Evolutionary conservation across 2,113 vertebrate species (phyloP).

Genomic region (Anarrhichthys ocellatus): DNA sequence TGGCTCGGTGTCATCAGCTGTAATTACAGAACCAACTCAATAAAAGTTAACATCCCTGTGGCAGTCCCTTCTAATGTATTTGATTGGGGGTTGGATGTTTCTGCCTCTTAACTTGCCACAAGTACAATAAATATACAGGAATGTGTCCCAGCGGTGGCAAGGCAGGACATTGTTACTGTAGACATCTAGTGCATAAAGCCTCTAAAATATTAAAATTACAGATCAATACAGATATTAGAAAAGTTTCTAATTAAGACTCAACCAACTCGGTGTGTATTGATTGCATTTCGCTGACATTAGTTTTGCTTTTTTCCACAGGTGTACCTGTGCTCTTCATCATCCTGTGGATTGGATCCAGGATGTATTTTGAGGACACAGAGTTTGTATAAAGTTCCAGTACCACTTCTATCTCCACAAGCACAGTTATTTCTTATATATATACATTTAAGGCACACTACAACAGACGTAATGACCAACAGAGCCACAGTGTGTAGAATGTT

Average conservation of each 20-base stretch:
- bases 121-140: not conserved
- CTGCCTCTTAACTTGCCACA: not conserved
- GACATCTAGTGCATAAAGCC: not conserved
- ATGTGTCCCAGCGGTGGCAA: not conserved
- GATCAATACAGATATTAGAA: slow-evolving; percentile 11
- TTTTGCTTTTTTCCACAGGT: slow-evolving; percentile 79
- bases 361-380: slow-evolving; percentile 93
- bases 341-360: slow-evolving; percentile 88
- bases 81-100: slow-evolving; percentile 9
- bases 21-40: slow-evolving; percentile 42
- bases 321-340: slow-evolving; percentile 89
- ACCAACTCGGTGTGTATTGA: not conserved
- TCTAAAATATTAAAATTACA: not conserved
- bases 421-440: not conserved
- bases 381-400: slow-evolving; percentile 76
- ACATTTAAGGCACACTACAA: not conserved
- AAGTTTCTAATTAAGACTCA: slow-evolving; percentile 15
- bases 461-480: not conserved
- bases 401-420: not conserved
- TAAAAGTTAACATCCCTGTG: slow-evolving; percentile 4
- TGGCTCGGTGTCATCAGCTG: slow-evolving; percentile 19
- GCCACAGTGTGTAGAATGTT: not conserved
- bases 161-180: not conserved
- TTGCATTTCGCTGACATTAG: slow-evolving; percentile 7
- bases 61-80: not conserved